phyloP scores from a whole-genome alignment of 2,113 vertebrate genomes.

The Thunnus thynnus region DNA sequence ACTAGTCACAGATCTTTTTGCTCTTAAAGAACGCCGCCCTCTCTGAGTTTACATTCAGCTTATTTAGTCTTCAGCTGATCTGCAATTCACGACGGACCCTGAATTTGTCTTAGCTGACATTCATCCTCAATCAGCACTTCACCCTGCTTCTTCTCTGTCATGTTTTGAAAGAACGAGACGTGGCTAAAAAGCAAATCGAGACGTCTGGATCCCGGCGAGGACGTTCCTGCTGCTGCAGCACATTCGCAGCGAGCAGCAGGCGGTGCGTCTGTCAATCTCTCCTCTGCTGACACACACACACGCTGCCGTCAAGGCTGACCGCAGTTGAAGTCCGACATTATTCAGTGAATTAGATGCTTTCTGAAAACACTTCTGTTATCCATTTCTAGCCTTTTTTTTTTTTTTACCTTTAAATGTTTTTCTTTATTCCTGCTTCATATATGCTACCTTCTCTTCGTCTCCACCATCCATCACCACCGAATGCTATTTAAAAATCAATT shows the following conservation, averaged over 20 bases:
- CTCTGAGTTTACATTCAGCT: no score
- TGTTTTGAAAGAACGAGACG: neutral
- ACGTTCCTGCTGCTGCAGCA: constrained; percentile 48
- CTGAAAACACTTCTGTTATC: neutral
- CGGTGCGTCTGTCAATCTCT: neutral
- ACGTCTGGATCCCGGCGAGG: neutral
- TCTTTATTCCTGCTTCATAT: neutral
- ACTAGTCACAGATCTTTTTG: neutral
- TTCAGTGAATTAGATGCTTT: neutral
- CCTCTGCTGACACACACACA: constrained; percentile 33
- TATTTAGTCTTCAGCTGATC: no score
- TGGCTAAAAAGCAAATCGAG: neutral
- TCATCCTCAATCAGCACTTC: constrained; percentile 7
- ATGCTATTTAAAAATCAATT: neutral
- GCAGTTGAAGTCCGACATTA: neutral
- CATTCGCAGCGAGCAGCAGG: neutral
- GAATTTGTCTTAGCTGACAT: neutral
- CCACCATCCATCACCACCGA: neutral
- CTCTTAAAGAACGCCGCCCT: neutral
- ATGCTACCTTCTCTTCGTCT: neutral
- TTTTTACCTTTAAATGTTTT: neutral
- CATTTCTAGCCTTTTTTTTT: neutral
- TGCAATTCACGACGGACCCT: neutral
- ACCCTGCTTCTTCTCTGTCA: neutral
- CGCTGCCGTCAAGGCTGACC: neutral